Evolutionary conservation across 2,888 invertebrate genomes (phyloP), one percentile per base, ranked within the genome.

Genomic region (Drosophila helvetica): DNA sequence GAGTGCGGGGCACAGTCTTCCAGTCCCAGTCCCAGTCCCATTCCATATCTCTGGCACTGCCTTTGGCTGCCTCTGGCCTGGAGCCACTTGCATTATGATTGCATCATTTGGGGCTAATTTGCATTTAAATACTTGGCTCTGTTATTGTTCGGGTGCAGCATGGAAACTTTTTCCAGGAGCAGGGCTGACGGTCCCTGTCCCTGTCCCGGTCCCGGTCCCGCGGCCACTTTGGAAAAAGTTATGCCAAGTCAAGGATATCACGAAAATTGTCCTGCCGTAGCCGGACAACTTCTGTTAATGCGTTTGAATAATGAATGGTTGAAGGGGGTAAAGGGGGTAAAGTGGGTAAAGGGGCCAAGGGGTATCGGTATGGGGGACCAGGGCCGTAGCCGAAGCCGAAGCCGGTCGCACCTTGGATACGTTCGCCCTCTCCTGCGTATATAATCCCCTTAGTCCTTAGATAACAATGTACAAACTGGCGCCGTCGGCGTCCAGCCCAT

Each of bases 41-140:
- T 43, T 51, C 33, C 51, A 52, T 19, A 12, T 59, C 50, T 45
- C 65, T 38, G 45, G 52, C 51, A 56, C 48, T 56, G 42, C 61
- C 50, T 3, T 12, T 33, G 30, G 56, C n/a, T 38, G 38, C n/a
- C 38, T 65, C 58, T 66, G 47, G 52, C 74, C 80, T 60, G 78
- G 52, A 46, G 86, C 68, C 67, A 78, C 78, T 71, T 69, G 88
- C 89, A 85, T 85, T 85, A 85, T 89, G 89, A 85, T 85, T 85
- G 85, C 85, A 89, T 85, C 85, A 85, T 85, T 85, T 85, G 88
- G 80, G 83, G 88, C 86, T 86, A 89, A 86, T 86, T 86, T 86
- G 88, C 88, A 89, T 86, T 86, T 86, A 88, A 86, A 86, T 88
- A 74, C 87, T 80, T 79, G 86, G 72, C 85, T 77, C 74, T 77